Conservation (phyloP, 2,888 invertebrate genomes). For the Hydriomena furcata region DNA sequence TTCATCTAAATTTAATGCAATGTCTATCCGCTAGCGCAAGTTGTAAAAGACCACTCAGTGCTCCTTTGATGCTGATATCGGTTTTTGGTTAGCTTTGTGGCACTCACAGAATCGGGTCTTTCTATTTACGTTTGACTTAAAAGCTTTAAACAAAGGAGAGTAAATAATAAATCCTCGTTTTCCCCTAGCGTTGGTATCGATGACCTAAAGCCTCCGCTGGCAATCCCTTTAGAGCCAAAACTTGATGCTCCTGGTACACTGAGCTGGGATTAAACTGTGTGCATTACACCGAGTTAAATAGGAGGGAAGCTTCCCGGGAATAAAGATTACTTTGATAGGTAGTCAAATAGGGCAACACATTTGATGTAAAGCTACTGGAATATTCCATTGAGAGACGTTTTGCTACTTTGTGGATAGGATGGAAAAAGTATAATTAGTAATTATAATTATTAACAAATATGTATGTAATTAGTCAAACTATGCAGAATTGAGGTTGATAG, state of each 20-base stretch:
- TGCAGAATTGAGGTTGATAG: too few relatives aligned
- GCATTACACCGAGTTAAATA: conserved; percentile 28
- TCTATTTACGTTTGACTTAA: conserved; percentile 17
- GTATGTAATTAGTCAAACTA: too few relatives aligned
- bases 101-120: conserved; percentile 7
- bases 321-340: conserved; percentile 5
- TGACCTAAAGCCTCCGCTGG: conserved; percentile 29
- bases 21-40: neutral
- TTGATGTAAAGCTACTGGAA: neutral
- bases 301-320: conserved; percentile 11
- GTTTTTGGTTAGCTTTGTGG: conserved; percentile 13
- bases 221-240: conserved; percentile 44
- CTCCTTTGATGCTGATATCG: conserved; percentile 3
- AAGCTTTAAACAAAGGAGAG: conserved; percentile 28
- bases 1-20: too few relatives aligned
- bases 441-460: too few relatives aligned
- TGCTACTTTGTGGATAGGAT: too few relatives aligned
- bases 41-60: neutral
- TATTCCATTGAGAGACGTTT: neutral
- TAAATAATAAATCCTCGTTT: conserved; percentile 25
- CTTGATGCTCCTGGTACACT: conserved; percentile 30
- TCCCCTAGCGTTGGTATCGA: conserved; percentile 33
- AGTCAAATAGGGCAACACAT: neutral
- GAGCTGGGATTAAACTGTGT: conserved; percentile 37
- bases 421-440: too few relatives aligned